Conservation (phyloP, 2,797 vertebrate genomes). For the Rhinophrynus dorsalis region DNA sequence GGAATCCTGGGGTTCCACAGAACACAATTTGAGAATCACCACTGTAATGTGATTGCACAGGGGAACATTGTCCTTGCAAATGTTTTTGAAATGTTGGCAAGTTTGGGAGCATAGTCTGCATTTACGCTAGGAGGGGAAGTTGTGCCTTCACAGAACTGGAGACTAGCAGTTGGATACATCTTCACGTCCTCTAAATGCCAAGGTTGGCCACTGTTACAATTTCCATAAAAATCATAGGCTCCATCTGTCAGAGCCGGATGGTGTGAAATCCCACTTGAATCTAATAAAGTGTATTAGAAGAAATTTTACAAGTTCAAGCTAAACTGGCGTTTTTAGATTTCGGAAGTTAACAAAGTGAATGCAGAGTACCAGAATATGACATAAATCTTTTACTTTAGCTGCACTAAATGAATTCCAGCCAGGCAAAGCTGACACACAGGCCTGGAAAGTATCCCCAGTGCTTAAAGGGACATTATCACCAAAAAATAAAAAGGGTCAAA, state of each 20-base stretch:
- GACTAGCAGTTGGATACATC: not conserved
- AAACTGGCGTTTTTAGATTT: not conserved
- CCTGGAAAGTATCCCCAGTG: not conserved
- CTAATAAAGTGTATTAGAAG: not conserved
- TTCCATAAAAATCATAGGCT: not conserved
- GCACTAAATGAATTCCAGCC: not conserved
- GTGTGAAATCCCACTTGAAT: not conserved
- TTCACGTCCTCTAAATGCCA: not conserved
- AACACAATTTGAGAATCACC: no score
- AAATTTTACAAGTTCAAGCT: not conserved
- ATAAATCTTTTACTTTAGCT: constrained; percentile 1
- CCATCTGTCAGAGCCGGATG: not conserved
- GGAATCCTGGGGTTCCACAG: no score
- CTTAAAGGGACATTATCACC: not conserved
- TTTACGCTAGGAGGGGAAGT: no score
- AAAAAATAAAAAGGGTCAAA: no score
- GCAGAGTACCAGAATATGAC: not conserved
- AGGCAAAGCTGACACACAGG: not conserved
- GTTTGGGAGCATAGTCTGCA: no score
- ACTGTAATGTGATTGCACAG: no score
- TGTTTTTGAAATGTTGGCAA: no score
- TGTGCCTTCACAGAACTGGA: not conserved
- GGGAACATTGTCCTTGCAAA: no score
- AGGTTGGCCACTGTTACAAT: not conserved
- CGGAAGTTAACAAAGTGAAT: not conserved